phyloP scores from a whole-genome alignment of 2,113 vertebrate genomes.

The Syrmaticus mikado region DNA sequence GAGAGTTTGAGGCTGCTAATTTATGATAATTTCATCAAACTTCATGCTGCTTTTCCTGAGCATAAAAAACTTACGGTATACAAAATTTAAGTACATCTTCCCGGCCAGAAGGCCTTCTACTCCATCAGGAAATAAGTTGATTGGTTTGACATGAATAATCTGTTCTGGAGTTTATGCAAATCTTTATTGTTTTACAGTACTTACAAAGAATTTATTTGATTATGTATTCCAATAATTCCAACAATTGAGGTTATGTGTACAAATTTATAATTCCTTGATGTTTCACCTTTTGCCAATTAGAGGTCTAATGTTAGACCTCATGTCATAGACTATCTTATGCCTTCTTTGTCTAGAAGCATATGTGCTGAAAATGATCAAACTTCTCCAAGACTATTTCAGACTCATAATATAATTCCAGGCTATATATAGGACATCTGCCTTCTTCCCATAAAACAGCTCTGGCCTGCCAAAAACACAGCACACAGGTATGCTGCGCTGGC shows the following conservation, averaged over 20 bases:
- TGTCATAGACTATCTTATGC: neutral
- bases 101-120: neutral
- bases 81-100: neutral
- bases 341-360: neutral
- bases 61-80: neutral
- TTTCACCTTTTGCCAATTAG: neutral
- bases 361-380: neutral
- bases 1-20: neutral
- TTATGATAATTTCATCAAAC: neutral
- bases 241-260: neutral
- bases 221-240: neutral
- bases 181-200: neutral
- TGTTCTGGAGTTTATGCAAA: neutral
- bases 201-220: neutral
- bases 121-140: neutral
- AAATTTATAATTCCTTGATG: neutral
- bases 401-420: neutral
- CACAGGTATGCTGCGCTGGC: rapidly evolving
- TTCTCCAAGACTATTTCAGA: neutral
- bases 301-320: rapidly evolving
- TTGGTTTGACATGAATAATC: neutral
- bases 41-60: neutral
- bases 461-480: neutral
- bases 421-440: neutral
- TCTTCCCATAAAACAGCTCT: neutral